Evolutionary conservation across 2,113 vertebrate genomes (phyloP), one percentile per base, ranked within the genome.

Genomic region (Panurus biarmicus): DNA sequence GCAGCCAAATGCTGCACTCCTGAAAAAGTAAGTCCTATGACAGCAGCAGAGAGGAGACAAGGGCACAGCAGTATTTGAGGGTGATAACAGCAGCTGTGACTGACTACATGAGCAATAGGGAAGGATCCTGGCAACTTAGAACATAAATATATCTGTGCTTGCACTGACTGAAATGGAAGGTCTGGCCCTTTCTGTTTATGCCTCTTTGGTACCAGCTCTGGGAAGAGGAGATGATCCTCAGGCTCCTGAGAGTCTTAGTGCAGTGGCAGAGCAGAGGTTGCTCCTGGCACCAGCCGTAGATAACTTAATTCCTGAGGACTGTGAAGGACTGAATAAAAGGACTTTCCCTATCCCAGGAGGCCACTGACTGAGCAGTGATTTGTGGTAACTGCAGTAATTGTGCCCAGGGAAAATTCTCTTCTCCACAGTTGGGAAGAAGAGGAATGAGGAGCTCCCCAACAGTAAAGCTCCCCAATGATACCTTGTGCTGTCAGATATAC

Each of bases 81-180:
- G 28, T 2, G 5, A 50, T 38, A 75, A 19, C n/a, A 67, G 36
- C 62, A 61, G 36, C 0, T 0, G 5, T 28, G 25, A 42, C 45
- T 42, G 56, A 36, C 33, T 61, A 7, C 1, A 4, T 22, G 45
- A 60, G 56, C 54, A 60, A 65, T 36, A 56, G 16, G 14, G 38
- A 75, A 72, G 58, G 53, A 48, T 67, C 9, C 53, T 57, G 33
- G n/a, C 31, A 61, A 56, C n/a, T n/a, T 18, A 75, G n/a, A 21
- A 50, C 25, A n/a, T 12, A 25, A 40, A 64, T 31, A 66, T 21
- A 16, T 35, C 53, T 2, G 1, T 5, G 4, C 20, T 36, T 66
- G 20, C 14, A 29, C 33, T 4, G 3, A 24, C 48, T 48, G 4
- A 5, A 75, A 67, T 26, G 5, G 15, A 23, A 78, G 20, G 40